Conservation (phyloP, 2,113 vertebrate species). For the Candoia aspera region DNA sequence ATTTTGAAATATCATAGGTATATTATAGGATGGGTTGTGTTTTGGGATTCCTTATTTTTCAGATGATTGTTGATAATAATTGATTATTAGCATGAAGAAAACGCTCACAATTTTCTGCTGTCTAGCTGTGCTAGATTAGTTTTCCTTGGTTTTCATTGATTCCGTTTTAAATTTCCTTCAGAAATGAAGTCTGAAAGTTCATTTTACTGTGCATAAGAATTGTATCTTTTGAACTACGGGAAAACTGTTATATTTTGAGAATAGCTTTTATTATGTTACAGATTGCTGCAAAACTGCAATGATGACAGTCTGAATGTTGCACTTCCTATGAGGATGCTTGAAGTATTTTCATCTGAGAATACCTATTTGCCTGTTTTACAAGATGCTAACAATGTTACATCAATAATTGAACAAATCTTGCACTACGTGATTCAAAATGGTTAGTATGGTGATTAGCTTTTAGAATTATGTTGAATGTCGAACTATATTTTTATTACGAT, state of each 20-base stretch:
- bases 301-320: slow-evolving; percentile 92
- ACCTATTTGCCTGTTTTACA: slow-evolving; percentile 87
- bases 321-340: slow-evolving; percentile 97
- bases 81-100: not conserved
- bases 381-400: slow-evolving; percentile 83
- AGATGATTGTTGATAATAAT: not conserved
- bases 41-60: not conserved
- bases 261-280: slow-evolving; percentile 59
- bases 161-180: not conserved
- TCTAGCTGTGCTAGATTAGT: not conserved
- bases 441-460: slow-evolving; percentile 64
- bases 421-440: slow-evolving; percentile 98
- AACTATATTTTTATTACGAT: not conserved
- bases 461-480: not conserved
- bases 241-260: not conserved
- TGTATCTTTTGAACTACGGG: not conserved
- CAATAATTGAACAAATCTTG: slow-evolving; percentile 96
- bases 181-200: not conserved
- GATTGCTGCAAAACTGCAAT: slow-evolving; percentile 84
- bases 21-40: not conserved
- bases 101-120: not conserved
- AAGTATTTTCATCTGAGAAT: slow-evolving; percentile 92
- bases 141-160: not conserved
- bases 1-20: not conserved
- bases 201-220: not conserved